Evolutionary conservation across 2,888 invertebrate species (phyloP).

Genomic region (Tipula helvola): DNA sequence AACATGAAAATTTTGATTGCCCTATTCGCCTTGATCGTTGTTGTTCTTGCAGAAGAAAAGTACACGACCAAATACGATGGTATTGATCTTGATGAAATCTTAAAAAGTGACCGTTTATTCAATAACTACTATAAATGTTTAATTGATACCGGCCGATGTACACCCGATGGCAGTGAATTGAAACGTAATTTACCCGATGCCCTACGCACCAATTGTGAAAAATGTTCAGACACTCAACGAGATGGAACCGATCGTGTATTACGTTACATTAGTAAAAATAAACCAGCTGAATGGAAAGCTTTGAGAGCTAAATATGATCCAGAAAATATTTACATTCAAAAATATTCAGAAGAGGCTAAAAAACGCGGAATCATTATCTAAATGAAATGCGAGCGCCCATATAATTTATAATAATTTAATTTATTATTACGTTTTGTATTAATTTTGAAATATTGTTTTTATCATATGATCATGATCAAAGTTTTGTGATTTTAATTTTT

Average conservation of each 20-base stretch:
- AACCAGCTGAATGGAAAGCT: constrained; percentile 48
- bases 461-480: not conserved
- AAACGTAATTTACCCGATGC: constrained; percentile 61
- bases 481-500: constrained; percentile 4
- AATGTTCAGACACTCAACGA: constrained; percentile 55
- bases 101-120: constrained; percentile 49
- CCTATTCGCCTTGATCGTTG: constrained; percentile 32
- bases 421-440: not conserved
- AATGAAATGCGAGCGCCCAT: not conserved
- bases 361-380: constrained; percentile 36
- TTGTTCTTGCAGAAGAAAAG: constrained; percentile 29
- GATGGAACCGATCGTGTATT: constrained; percentile 51
- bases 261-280: constrained; percentile 50
- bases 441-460: not conserved
- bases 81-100: constrained; percentile 50
- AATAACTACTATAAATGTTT: constrained; percentile 50
- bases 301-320: constrained; percentile 58
- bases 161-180: constrained; percentile 52
- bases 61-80: constrained; percentile 59
- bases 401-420: not conserved
- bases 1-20: constrained; percentile 38
- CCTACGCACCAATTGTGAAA: constrained; percentile 48
- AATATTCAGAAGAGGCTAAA: constrained; percentile 47
- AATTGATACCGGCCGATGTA: constrained; percentile 49
- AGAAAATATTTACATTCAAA: constrained; percentile 47